Conservation (phyloP, 2,888 invertebrate species). For the Aphidius colemani region DNA sequence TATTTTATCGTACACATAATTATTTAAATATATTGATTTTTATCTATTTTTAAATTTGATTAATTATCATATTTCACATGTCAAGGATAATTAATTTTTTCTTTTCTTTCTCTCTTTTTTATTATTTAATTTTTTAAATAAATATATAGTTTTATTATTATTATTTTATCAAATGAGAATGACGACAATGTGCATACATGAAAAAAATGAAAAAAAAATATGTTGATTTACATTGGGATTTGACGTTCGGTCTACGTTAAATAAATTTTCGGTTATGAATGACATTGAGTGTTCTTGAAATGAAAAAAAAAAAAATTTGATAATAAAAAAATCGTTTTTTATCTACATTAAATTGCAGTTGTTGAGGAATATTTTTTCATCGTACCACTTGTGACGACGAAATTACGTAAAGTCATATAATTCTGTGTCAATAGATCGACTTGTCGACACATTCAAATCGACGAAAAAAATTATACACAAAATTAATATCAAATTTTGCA, state of each 20-base stretch:
- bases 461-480: not conserved
- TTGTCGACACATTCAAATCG: constrained; percentile 8
- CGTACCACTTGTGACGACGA: constrained; percentile 32
- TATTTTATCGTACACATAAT: not conserved
- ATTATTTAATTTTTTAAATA: too few relatives aligned
- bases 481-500: not conserved
- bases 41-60: not conserved
- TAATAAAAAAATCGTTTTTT: not conserved
- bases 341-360: constrained; percentile 31
- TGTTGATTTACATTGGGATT: not conserved
- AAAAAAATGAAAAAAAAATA: too few relatives aligned
- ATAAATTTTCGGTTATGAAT: not conserved
- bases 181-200: too few relatives aligned
- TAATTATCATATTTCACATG: too few relatives aligned
- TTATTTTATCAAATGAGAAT: too few relatives aligned
- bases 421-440: constrained; percentile 30
- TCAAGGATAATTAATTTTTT: too few relatives aligned
- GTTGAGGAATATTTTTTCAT: constrained; percentile 28
- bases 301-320: not conserved
- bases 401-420: constrained; percentile 33
- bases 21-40: constrained; percentile 16
- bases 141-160: too few relatives aligned
- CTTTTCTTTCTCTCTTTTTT: too few relatives aligned
- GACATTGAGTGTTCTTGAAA: not conserved
- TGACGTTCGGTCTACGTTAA: not conserved